Evolutionary conservation across 2,113 vertebrate genomes (phyloP), one percentile per base, ranked within the genome.

Genomic region (Pedetes capensis): DNA sequence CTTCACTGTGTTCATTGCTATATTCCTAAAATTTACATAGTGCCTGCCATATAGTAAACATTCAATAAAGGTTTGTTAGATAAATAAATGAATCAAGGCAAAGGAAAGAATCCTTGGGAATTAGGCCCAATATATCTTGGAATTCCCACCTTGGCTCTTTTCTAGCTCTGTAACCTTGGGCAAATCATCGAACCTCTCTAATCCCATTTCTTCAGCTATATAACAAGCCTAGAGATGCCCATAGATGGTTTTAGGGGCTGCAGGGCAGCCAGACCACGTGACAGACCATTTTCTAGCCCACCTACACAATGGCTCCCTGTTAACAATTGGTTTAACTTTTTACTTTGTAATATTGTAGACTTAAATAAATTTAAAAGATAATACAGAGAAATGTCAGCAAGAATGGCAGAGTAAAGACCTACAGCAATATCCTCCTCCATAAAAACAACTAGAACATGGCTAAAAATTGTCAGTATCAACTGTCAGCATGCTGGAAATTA

Each of bases 11-110:
- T 90, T 63, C 37, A 64, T 76, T 91, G 7, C 23, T 84, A 3
- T 91, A 89, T 57, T 47, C 32, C 10, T 17, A 66, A 22, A 23
- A 64, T 42, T 37, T 95, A 59, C 2, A n/a, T 25, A 78, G 39
- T 66, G 47, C 42, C 37, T 82, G 37, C 8, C 47, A 85, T 25
- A 87, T 42, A 87, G 42, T 57, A 93, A 22, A 78, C 51, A 18
- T 64, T 91, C 87, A 76, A 84, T 74, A 96, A 87, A 80, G 12
- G 1, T 68, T 86, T 82, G 29, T 84, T 84, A 37, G 47, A 49
- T 83, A 95, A 78, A 71, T 44, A 95, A 66, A 75, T 74, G n/a
- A 87, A 88, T 64, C 63, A 87, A 87, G 42, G 29, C 6, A 89
- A 68, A 63, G 16, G 49, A 94, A 85, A 96, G 11, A 18, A 51